A percentile compares a stretch with the other conserved stretches of the same genome.
Evolutionary conservation across 2,888 invertebrate species (phyloP).

Genomic region (Pyralis farinalis): DNA sequence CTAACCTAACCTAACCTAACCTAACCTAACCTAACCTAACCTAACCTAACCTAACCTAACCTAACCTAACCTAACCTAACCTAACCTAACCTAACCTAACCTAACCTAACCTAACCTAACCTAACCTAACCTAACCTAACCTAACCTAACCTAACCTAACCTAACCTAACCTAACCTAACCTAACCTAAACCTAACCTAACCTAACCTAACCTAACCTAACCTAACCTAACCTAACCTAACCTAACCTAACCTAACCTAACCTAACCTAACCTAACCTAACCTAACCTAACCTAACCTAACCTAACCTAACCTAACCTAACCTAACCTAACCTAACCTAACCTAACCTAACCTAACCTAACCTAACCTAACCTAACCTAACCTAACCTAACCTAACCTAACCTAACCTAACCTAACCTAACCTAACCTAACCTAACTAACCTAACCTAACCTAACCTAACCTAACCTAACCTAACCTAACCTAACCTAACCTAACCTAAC

Average conservation of each 20-base stretch:
- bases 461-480: slow-evolving; percentile 13
- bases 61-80: slow-evolving; percentile 23
- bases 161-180: slow-evolving; percentile 22
- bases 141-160: slow-evolving; percentile 14
- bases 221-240: slow-evolving; percentile 22
- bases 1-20: slow-evolving; percentile 21
- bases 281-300: slow-evolving; percentile 20
- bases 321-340: slow-evolving; percentile 19
- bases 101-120: slow-evolving; percentile 24
- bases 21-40: slow-evolving; percentile 23
- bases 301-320: slow-evolving; percentile 19
- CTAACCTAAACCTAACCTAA: slow-evolving; percentile 22
- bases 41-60: slow-evolving; percentile 22
- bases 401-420: slow-evolving; percentile 18
- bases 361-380: slow-evolving; percentile 22
- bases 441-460: slow-evolving; percentile 18
- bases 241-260: slow-evolving; percentile 22
- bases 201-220: slow-evolving; percentile 22
- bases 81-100: slow-evolving; percentile 23
- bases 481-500: slow-evolving; percentile 10
- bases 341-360: slow-evolving; percentile 19
- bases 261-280: slow-evolving; percentile 19
- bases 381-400: slow-evolving; percentile 18
- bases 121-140: slow-evolving; percentile 11
- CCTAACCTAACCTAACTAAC: slow-evolving; percentile 19